phyloP scores from a whole-genome alignment of 2,888 invertebrate species.

The Erynnis tages region DNA sequence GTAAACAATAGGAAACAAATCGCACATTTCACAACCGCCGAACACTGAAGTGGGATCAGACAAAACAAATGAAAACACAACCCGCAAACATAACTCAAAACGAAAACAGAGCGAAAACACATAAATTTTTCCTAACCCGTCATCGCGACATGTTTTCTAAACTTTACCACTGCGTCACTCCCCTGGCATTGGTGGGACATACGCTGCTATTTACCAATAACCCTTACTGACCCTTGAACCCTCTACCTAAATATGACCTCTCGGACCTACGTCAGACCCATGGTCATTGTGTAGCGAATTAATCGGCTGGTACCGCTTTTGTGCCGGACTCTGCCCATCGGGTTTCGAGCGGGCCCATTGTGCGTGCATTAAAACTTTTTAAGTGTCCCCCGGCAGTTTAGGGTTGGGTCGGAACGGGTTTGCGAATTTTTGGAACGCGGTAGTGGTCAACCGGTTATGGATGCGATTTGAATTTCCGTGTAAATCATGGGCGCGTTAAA shows the following conservation, averaged over 20 bases:
- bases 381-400: conserved; percentile 58
- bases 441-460: conserved; percentile 7
- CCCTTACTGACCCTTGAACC: conserved; percentile 75
- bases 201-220: conserved; percentile 71
- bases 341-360: conserved; percentile 56
- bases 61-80: conserved; percentile 6
- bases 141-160: conserved; percentile 68
- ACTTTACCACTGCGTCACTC: conserved; percentile 68
- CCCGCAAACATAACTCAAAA: conserved; percentile 25
- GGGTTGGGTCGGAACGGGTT: conserved; percentile 48
- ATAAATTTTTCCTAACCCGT: conserved; percentile 62
- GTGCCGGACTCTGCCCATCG: conserved; percentile 68
- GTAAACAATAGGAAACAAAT: background rate
- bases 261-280: conserved; percentile 54
- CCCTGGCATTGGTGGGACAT: conserved; percentile 50
- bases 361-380: conserved; percentile 72
- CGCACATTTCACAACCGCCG: conserved; percentile 1
- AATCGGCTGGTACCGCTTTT: conserved; percentile 74
- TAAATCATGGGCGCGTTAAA: no score
- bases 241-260: conserved; percentile 79
- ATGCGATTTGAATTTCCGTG: conserved; percentile 13
- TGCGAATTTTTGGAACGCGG: conserved; percentile 41
- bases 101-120: conserved; percentile 43
- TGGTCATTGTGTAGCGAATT: conserved; percentile 72
- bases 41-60: conserved; percentile 3